These are phyloP conservation scores for Actinia tenebrosa DNA, from an alignment of 64 coral and sea anemone genomes.

Conservation along the genomic window DNA sequence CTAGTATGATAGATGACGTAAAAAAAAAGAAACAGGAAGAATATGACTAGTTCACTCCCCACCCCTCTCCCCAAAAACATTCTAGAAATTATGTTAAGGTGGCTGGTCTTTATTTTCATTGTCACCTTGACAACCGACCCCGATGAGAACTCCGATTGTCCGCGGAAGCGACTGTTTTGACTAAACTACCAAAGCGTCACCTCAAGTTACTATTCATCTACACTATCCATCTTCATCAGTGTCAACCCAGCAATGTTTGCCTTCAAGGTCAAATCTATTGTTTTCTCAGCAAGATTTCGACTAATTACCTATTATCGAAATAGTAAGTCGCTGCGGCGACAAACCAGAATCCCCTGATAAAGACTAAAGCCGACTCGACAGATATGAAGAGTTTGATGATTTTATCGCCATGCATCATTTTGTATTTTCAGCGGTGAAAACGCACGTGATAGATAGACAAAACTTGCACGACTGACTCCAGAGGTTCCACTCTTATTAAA, in stretches of 20 bases:
- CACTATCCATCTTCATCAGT: neutral
- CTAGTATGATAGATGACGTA: too few relatives aligned
- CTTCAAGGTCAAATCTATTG: neutral
- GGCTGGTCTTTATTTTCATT: neutral
- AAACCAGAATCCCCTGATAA: neutral
- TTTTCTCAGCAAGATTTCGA: neutral
- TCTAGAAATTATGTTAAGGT: neutral
- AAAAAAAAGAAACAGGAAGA: too few relatives aligned
- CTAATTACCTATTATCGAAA: conserved; percentile 4
- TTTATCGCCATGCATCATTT: neutral
- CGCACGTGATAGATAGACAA: neutral
- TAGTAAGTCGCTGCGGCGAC: neutral
- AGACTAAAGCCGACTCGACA: neutral
- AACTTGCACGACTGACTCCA: neutral
- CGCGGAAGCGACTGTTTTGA: neutral
- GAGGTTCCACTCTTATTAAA: too few relatives aligned
- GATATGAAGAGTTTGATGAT: neutral
- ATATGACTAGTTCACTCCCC: too few relatives aligned
- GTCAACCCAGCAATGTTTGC: neutral
- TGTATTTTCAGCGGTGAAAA: neutral
- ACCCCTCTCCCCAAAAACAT: too few relatives aligned
- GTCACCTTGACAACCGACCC: neutral
- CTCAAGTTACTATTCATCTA: neutral
- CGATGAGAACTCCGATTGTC: neutral
- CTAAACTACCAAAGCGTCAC: neutral